Base-by-base conservation (phyloP, 2,797 vertebrate genomes). In the Anabacerthia variegaticeps region DNA sequence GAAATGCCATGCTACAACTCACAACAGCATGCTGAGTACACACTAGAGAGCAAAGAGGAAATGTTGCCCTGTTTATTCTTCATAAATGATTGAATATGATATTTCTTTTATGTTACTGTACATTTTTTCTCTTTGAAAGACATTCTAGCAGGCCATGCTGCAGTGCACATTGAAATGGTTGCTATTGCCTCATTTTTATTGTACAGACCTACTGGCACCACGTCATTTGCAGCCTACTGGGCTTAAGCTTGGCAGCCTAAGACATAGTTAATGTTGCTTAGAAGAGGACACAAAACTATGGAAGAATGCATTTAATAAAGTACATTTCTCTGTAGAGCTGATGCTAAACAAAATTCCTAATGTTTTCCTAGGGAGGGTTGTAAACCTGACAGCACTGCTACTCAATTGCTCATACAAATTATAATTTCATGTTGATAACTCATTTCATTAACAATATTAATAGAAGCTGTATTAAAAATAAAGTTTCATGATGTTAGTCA, bases 51-150 rank as follows among this genome's bases (percentile, higher is more conserved):
- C 20, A 82, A 23, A 83, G 89, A 68, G 51, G 63, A 65, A 91
- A 48, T 28, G 32, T 19, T 76, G 48, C 41, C 62, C 36, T 95
- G 18, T 81, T 96, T 92, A 79, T 97, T 95, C 73, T 93, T 96
- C 41, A 95, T 43, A 94, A 95, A 77, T 46, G 49, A 79, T 30
- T 82, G 43, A 84, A 74, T 56, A 34, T 56, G 41, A 27, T 80
- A 62, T 81, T 89, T 94, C 61, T 68, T 39, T 91, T 75, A n/a
- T 2, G 2, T 9, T 88, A 32, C 28, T 22, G 61, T 67, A n/a
- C 23, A n/a, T 87, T 88, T 85, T 85, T 88, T 67, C 39, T 85
- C 43, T 83, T 63, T 62, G 91, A 93, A 82, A 91, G 68, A 52
- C 66, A 83, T 37, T 22, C 61, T 68, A 58, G 52, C 72, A 55